phyloP scores from a whole-genome alignment of 1,140 invertebrate genomes.

The Drosophila takahashii region DNA sequence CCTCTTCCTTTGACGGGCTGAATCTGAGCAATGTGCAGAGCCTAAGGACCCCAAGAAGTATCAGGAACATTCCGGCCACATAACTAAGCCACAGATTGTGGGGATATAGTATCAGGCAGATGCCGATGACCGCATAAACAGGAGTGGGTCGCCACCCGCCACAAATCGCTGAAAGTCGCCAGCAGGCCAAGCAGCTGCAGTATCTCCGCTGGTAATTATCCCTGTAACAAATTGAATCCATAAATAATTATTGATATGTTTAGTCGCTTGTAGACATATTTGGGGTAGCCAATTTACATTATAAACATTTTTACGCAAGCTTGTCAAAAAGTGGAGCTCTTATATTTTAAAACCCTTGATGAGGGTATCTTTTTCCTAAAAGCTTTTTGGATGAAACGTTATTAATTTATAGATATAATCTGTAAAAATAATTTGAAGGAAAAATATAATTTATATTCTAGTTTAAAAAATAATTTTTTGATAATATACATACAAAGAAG shows the following conservation, averaged over 20 bases:
- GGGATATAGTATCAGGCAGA: constrained; percentile 72
- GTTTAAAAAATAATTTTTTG: too few relatives aligned
- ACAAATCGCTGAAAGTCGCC: constrained; percentile 53
- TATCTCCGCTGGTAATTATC: constrained; percentile 61
- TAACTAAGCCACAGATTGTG: constrained; percentile 84
- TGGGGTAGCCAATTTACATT: constrained; percentile 18
- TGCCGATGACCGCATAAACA: constrained; percentile 71
- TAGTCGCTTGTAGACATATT: not conserved
- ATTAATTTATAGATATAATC: too few relatives aligned
- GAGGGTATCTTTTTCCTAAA: too few relatives aligned
- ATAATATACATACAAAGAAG: too few relatives aligned
- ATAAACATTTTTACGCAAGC: not conserved
- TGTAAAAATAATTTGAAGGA: too few relatives aligned
- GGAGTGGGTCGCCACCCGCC: constrained; percentile 76
- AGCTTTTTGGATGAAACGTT: too few relatives aligned
- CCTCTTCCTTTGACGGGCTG: constrained; percentile 67
- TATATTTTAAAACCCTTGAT: too few relatives aligned
- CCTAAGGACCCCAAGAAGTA: constrained; percentile 70
- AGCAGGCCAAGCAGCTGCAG: constrained; percentile 62
- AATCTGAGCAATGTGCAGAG: constrained; percentile 67
- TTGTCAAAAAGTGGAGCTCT: too few relatives aligned
- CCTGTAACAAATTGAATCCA: constrained; percentile 43
- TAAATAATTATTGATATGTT: constrained; percentile 5
- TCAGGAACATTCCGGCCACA: constrained; percentile 76
- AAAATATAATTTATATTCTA: too few relatives aligned